Conservation (phyloP, 2,888 invertebrate genomes). For the Aspidiotus rigidus region DNA sequence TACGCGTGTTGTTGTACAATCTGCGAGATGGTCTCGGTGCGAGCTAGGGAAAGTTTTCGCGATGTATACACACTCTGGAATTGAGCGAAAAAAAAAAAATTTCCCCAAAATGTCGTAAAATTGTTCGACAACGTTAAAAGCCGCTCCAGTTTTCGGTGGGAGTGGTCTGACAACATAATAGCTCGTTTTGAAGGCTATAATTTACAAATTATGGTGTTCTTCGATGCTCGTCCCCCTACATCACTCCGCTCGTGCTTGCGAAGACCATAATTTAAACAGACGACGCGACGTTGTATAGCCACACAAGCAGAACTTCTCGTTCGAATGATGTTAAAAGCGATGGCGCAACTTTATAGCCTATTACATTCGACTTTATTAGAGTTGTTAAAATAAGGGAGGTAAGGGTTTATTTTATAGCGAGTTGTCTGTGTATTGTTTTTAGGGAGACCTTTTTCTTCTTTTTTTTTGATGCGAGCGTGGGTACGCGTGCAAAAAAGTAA, state of each 20-base stretch:
- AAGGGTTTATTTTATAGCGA: constrained; percentile 20
- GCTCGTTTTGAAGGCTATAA: constrained; percentile 32
- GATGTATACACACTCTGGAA: too few species aligned
- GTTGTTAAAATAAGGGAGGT: constrained; percentile 28
- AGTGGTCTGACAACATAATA: constrained; percentile 29
- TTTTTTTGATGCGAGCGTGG: too few species aligned
- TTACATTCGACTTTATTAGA: constrained; percentile 32
- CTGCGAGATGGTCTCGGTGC: too few species aligned
- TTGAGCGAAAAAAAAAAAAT: background rate
- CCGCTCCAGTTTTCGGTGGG: constrained; percentile 4
- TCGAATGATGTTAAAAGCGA: constrained; percentile 24
- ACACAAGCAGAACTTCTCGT: constrained; percentile 21
- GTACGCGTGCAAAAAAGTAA: too few species aligned
- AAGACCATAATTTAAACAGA: constrained; percentile 15
- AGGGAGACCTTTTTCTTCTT: too few species aligned
- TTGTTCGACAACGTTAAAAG: constrained; percentile 14
- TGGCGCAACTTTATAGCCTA: constrained; percentile 30
- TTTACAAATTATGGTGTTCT: constrained; percentile 31
- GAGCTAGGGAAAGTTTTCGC: too few species aligned
- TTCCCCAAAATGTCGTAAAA: constrained; percentile 27
- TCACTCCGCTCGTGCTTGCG: background rate
- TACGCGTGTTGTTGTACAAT: too few species aligned
- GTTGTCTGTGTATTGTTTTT: too few species aligned
- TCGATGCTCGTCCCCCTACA: background rate
- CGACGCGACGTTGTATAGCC: constrained; percentile 11